Base-by-base conservation (phyloP, 2,888 invertebrate genomes). In the Caenorhabditis uteleia region DNA sequence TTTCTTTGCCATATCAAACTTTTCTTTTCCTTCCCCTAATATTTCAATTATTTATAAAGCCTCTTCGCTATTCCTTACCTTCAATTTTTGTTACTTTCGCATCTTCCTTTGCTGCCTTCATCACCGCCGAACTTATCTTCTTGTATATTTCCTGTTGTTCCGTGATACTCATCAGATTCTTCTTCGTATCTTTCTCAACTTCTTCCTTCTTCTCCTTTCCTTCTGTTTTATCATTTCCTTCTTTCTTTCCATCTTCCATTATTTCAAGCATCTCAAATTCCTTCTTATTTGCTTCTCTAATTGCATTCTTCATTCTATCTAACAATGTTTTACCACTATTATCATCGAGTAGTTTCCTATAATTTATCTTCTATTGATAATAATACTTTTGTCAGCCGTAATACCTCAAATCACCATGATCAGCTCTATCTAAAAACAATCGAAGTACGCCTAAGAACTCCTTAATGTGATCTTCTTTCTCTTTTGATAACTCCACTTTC, bases 271-370 rank as follows among this genome's bases (percentile, higher is more conserved):
- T 65, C 23, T 65, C 59, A 14, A 65, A 65, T 34, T 65, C 65
- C 21, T 55, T 31, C 25, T 39, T 48, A 40, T 65, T 65, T 3
- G 65, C 65, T 40, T 65, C 65, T 46, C 51, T 36, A 7, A 65
- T 56, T 0, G 65, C 59, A 40, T 65, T 59, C 39, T 59, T 58
- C 65, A 65, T 65, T 38, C 65, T 49, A 21, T 65, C 59, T 42
- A 65, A 34, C 14, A 65, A 36, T 21, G 65, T 65, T 29, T 58
- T 65, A 18, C 65, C 65, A 43, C 53, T 53, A 26, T 59, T 47
- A 39, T 65, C 65, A 46, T 65, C 55, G 8, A 65, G 38, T 23
- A 65, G 47, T 33, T 65, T 65, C 47, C 59, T 57, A 27, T 23
- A 39, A 40, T 3, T 29, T 31, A 26, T 1, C 18, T 12, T 12